Conservation (phyloP, 2,888 invertebrate genomes). For the Lycocerus yunnanus region DNA sequence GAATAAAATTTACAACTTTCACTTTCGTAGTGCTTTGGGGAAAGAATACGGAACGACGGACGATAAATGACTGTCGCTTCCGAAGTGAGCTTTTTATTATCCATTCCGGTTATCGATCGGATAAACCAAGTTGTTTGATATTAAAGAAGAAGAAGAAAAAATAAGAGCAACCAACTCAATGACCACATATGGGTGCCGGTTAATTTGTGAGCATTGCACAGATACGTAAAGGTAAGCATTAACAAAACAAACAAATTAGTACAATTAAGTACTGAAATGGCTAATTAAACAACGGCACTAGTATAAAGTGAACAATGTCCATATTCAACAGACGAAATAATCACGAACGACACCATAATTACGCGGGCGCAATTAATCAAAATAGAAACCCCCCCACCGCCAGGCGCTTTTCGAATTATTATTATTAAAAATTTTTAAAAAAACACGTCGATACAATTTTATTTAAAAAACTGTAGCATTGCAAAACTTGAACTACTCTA, state of each 20-base stretch:
- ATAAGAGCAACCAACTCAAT: too few relatives aligned
- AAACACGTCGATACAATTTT: background rate
- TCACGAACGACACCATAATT: slow-evolving; percentile 8
- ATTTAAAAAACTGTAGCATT: background rate
- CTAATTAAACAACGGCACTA: slow-evolving; percentile 16
- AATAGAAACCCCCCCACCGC: background rate
- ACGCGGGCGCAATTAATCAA: slow-evolving; percentile 12
- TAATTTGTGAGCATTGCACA: background rate
- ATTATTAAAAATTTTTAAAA: background rate
- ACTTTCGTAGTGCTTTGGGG: background rate
- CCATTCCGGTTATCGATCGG: background rate
- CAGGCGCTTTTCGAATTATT: background rate
- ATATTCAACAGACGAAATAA: slow-evolving; percentile 18
- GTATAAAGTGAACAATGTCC: slow-evolving; percentile 14
- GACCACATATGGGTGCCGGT: background rate
- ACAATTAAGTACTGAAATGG: slow-evolving; percentile 19
- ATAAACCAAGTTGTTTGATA: background rate
- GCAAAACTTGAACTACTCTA: background rate
- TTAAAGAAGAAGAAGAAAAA: background rate
- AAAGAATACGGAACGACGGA: background rate
- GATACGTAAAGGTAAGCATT: background rate
- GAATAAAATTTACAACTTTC: background rate
- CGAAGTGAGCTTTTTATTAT: background rate
- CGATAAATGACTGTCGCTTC: background rate
- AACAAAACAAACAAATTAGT: slow-evolving; percentile 22